Percentiles rank a stretch among this genome's conserved stretches.
Conservation (phyloP, 2,888 invertebrate genomes). For the Pterostichus madidus region DNA sequence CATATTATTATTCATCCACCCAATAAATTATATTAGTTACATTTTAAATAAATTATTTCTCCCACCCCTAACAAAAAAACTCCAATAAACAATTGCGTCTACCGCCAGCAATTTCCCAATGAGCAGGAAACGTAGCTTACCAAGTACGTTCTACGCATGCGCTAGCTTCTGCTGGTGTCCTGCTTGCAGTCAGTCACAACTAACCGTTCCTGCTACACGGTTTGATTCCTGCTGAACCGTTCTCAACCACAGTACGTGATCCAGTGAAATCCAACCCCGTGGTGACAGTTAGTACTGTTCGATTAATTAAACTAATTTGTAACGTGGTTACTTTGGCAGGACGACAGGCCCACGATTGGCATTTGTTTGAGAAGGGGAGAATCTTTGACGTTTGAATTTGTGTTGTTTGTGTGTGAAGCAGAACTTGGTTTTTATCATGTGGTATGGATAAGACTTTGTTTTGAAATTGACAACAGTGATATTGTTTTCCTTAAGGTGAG, state of each 20-base stretch:
- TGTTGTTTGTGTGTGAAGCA: too few relatives aligned
- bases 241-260: background rate
- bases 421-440: too few relatives aligned
- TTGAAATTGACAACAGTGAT: too few relatives aligned
- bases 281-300: background rate
- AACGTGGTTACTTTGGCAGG: background rate
- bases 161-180: background rate
- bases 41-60: too few relatives aligned
- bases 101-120: background rate
- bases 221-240: background rate
- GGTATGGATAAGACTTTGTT: too few relatives aligned
- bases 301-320: constrained; percentile 19
- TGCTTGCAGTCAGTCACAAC: constrained; percentile 7
- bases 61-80: too few relatives aligned
- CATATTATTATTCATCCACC: too few relatives aligned
- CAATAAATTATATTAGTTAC: too few relatives aligned
- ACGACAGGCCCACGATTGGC: background rate
- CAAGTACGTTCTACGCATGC: background rate
- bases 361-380: background rate
- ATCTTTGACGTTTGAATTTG: background rate
- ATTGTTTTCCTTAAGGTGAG: too few relatives aligned
- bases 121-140: background rate
- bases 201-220: background rate
- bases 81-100: too few relatives aligned
- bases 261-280: background rate